Evolutionary conservation across 2,797 vertebrate species (phyloP), one percentile per base, ranked within the genome.

Genomic region (Crocidura indochinensis): DNA sequence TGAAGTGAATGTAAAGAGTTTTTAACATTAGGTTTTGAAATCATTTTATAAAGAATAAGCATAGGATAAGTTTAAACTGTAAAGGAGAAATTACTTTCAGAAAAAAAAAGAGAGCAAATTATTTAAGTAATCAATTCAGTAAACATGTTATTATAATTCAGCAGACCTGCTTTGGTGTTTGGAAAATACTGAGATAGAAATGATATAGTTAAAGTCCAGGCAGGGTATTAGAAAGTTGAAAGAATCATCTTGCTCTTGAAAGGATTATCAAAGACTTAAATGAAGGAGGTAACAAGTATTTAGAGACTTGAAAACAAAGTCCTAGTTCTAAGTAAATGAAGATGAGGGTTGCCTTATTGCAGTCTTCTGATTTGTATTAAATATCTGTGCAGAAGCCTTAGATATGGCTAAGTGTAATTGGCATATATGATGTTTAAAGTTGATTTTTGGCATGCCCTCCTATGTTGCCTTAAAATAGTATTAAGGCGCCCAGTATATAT

Each of bases 31-130:
- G 14, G 20, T 90, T 92, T 68, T 29, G 71, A 87, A 83, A 4
- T 89, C 26, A 17, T 20, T 53, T n/a, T 38, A n/a, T 89, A 91
- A 69, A 83, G 76, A 91, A 77, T 83, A 72, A 10, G 88, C 11
- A 56, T 87, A 90, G 71, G 65, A 1, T 87, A 44, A 44, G 88
- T 94, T 94, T 84, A 87, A 72, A 87, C 19, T 91, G 15, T 82
- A 15, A 91, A 24, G 73, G 47, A 88, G 29, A 85, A 94, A 60
- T 81, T 80, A 84, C 10, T 76, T 88, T 46, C 53, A 73, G 73
- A 82, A 60, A 64, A 26, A 87, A 71, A 31, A 84, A 49, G 10
- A 90, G 38, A 53, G 94, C 91, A 80, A 65, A 17, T 94, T 90
- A 73, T 64, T 87, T 94, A 79, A 27, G 74, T 88, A 60, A 90